Conservation (phyloP, 1,140 invertebrate genomes). For the Carposina sasakii region DNA sequence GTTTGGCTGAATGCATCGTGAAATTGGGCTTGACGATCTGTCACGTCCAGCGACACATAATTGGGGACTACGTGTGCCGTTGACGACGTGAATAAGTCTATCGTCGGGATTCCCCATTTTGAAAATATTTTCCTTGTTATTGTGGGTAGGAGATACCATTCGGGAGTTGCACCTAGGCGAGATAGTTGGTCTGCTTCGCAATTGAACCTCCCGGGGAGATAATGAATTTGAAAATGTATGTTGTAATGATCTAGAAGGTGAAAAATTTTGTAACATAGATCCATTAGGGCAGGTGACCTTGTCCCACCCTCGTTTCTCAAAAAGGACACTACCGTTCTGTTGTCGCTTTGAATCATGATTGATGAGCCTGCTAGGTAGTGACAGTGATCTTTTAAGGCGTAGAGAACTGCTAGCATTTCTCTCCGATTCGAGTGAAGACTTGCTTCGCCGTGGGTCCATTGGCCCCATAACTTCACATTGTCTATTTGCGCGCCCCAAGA, state of each 20-base stretch:
- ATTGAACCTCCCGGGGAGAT: slow-evolving; percentile 28
- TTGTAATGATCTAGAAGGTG: slow-evolving; percentile 5
- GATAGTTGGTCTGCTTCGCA: slow-evolving; percentile 32
- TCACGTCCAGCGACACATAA: slow-evolving; percentile 22
- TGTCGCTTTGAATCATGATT: no score
- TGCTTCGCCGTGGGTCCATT: slow-evolving; percentile 25
- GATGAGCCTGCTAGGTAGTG: no score
- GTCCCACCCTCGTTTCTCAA: slow-evolving; percentile 32
- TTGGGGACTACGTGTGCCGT: slow-evolving; percentile 19
- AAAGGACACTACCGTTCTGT: slow-evolving; percentile 20
- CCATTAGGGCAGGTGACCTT: slow-evolving; percentile 24
- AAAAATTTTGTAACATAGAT: slow-evolving; percentile 27
- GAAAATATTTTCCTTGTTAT: neutral
- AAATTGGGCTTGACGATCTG: slow-evolving; percentile 19
- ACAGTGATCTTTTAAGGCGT: no score
- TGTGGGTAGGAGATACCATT: slow-evolving; percentile 4
- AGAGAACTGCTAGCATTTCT: no score
- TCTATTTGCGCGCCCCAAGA: slow-evolving; percentile 30
- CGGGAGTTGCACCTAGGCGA: neutral
- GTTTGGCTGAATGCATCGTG: neutral
- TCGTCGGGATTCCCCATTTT: neutral
- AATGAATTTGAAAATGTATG: slow-evolving; percentile 7
- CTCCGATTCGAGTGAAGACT: slow-evolving; percentile 9
- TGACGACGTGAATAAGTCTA: slow-evolving; percentile 24
- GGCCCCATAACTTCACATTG: slow-evolving; percentile 9